Evolutionary conservation across 2,113 vertebrate species (phyloP), one percentile per base, ranked within the genome.

Genomic region (Beaufortia kweichowensis): DNA sequence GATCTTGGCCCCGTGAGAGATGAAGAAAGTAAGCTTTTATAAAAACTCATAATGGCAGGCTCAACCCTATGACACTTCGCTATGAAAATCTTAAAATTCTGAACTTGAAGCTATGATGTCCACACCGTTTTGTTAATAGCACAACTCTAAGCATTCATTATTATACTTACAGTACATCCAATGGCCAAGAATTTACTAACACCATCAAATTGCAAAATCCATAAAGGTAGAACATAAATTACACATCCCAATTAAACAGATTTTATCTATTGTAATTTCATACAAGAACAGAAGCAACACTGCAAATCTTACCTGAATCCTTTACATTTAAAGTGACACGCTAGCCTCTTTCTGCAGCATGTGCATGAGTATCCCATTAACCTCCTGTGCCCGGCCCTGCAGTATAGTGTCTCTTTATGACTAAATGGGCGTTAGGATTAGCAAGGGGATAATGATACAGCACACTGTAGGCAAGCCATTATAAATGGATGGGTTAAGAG

Each of bases 401-500:
- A 48, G 39, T 74, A 43, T 43, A 28, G 71, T 46, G 43, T 19
- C 26, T 26, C 33, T 71, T 71, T 57, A 71, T 7, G 12, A 31
- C 21, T 61, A 61, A 61, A 74, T 61, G 71, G 57, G 55, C 26
- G 55, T 46, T 29, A 61, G 71, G 71, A 74, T 74, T 61, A 19
- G 76, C 39, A 75, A 84, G 85, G 80, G 76, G 78, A 82, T 87
- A 86, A 87, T 89, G 82, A 89, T 85, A 87, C 84, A 85, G 72
- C 81, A 84, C 85, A 82, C 63, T 67, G 59, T 74, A 62, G 81
- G 80, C 76, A 31, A 84, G 84, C 77, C 78, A 78, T 83, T 88
- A 78, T 81, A 75, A 82, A 79, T 68, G 57, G 71, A 65, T 24
- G 46, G 46, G 23, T 56, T 31, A 56, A 68, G 6, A 59, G 64